phyloP scores from a whole-genome alignment of 2,113 vertebrate species.

The Carollia perspicillata region DNA sequence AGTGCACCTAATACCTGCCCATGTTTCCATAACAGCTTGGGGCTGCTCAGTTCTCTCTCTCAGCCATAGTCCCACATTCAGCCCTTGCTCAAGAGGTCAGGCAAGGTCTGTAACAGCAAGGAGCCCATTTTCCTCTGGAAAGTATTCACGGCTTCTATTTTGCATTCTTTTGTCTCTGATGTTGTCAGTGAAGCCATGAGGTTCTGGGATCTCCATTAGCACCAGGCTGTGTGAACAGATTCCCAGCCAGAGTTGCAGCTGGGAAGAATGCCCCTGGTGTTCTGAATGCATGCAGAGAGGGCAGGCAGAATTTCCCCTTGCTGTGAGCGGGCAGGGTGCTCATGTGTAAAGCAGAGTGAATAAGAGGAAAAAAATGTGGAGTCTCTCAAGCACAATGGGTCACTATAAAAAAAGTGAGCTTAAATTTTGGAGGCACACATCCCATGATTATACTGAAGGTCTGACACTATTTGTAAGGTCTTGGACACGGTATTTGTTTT shows the following conservation, averaged over 20 bases:
- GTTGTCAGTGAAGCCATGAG: conserved; percentile 43
- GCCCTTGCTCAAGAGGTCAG: conserved; percentile 34
- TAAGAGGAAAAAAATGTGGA: background rate
- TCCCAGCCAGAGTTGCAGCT: background rate
- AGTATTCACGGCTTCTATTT: conserved; percentile 29
- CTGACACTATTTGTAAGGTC: background rate
- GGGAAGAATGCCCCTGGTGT: background rate
- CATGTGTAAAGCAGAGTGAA: background rate
- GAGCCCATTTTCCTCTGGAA: conserved; percentile 61
- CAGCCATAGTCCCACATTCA: background rate
- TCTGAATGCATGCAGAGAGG: background rate
- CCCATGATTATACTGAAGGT: background rate
- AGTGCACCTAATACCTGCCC: background rate
- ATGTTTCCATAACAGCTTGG: background rate
- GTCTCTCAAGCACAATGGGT: background rate
- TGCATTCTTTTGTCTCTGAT: conserved; percentile 46
- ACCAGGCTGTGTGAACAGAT: conserved; percentile 19
- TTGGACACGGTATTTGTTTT: background rate
- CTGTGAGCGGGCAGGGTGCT: background rate
- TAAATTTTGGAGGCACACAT: background rate
- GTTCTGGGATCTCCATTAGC: conserved; percentile 62
- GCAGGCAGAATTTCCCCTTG: background rate
- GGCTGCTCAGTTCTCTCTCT: background rate
- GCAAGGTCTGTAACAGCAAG: conserved; percentile 44
- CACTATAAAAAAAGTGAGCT: background rate